Conservation (phyloP, 1,140 invertebrate genomes). For the Drosophila prosaltans region DNA sequence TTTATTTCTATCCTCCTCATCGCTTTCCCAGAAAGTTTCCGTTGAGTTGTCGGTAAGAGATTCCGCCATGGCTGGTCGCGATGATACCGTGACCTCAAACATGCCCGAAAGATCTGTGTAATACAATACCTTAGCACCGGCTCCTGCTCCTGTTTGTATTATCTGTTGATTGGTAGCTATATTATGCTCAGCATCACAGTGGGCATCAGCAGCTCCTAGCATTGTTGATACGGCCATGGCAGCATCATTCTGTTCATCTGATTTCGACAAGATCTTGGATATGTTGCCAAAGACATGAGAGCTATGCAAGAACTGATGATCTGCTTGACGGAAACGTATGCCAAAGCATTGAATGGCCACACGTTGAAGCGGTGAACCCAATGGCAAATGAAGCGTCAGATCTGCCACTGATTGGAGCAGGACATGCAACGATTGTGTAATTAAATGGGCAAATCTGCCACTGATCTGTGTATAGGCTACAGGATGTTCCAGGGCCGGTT, state of each 20-base stretch:
- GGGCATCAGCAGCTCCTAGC: slow-evolving; percentile 26
- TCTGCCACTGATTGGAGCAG: slow-evolving; percentile 96
- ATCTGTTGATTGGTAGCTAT: slow-evolving; percentile 40
- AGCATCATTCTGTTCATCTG: slow-evolving; percentile 89
- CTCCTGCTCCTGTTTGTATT: neutral
- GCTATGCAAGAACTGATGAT: slow-evolving; percentile 96
- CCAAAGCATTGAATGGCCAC: slow-evolving; percentile 97
- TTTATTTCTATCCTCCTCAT: slow-evolving; percentile 97
- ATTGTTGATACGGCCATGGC: slow-evolving; percentile 71
- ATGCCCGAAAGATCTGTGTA: slow-evolving; percentile 76
- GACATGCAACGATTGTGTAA: slow-evolving; percentile 93
- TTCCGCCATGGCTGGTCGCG: slow-evolving; percentile 95
- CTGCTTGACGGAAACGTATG: slow-evolving; percentile 92
- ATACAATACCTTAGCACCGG: slow-evolving; percentile 62
- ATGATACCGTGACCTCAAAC: slow-evolving; percentile 89
- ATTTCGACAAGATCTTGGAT: slow-evolving; percentile 96
- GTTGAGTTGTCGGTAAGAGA: slow-evolving; percentile 97
- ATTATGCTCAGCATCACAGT: slow-evolving; percentile 68
- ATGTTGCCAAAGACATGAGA: slow-evolving; percentile 98
- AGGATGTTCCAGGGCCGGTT: slow-evolving; percentile 90
- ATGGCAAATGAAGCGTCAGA: slow-evolving; percentile 94
- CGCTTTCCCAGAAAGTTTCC: slow-evolving; percentile 99
- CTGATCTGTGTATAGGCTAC: slow-evolving; percentile 91
- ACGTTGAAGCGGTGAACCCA: slow-evolving; percentile 93
- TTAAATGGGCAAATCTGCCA: slow-evolving; percentile 90